A percentile compares a stretch with the other conserved stretches of the same genome.
phyloP scores from a whole-genome alignment of 2,888 invertebrate genomes.

The Sipha maydis region DNA sequence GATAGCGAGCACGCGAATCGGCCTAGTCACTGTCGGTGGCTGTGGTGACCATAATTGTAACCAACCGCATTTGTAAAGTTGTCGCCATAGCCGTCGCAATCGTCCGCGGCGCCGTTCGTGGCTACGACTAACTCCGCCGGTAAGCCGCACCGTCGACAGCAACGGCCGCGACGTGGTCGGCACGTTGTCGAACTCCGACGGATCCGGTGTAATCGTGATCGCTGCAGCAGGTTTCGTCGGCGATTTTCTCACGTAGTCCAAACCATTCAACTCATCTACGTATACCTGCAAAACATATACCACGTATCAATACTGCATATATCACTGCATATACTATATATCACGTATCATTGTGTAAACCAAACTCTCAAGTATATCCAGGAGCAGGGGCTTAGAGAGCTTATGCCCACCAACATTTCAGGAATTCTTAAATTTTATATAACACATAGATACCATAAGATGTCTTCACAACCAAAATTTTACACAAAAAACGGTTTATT shows the following conservation, averaged over 20 bases:
- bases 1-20: slow-evolving; percentile 69
- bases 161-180: background rate
- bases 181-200: background rate
- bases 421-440: too few relatives aligned
- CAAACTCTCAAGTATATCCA: too few relatives aligned
- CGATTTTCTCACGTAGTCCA: background rate
- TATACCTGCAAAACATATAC: slow-evolving; percentile 10
- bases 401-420: too few relatives aligned
- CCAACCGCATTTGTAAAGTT: background rate
- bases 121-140: background rate
- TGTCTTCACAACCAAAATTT: too few relatives aligned
- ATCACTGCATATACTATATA: too few relatives aligned
- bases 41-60: background rate
- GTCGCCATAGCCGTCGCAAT: background rate
- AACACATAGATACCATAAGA: too few relatives aligned
- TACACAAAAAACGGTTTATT: too few relatives aligned
- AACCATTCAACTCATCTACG: slow-evolving; percentile 18
- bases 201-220: background rate
- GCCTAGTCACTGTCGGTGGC: slow-evolving; percentile 65
- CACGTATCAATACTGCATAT: background rate
- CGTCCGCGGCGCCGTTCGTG: background rate
- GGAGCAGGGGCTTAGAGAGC: too few relatives aligned
- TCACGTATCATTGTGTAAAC: too few relatives aligned
- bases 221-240: background rate
- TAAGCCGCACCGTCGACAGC: background rate